Base-by-base conservation (phyloP, 1,140 invertebrate genomes). In the Thaumatotibia leucotreta region DNA sequence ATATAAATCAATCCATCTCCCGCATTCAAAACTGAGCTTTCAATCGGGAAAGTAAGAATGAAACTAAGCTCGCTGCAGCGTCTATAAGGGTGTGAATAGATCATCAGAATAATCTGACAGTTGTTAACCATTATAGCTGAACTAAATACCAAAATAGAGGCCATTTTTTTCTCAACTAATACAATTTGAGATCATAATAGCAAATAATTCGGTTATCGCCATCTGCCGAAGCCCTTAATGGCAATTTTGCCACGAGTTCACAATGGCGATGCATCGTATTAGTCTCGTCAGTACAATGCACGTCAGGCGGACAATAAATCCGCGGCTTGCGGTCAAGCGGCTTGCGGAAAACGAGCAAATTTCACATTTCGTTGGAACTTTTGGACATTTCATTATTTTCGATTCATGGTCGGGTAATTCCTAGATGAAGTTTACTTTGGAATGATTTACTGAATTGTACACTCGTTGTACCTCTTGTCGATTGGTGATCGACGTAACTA, bases 261-360 rank as follows among this genome's bases (percentile, higher is more conserved):
- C 70, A 82, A 82, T 75, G 66, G 77, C 65, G 45, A 78, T 82
- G 82, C 83, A 86, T 83, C 69, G 79, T 75, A 83, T 82, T 82
- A 85, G 66, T 74, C 68, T 80, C 79, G 74, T 79, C 82, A 82
- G 71, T 68, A 86, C 82, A 86, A 86, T 82, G 82, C 69, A 75
- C 82, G 84, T 82, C 83, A 87, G 79, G 83, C 67, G 66, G 76
- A 73, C 75, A 67, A 84, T 86, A 82, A 45, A 82, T 79, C 84
- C 77, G 79, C 72, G 74, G 71, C 76, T 76, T 81, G 76, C 76
- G 73, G 77, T 82, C 72, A 79, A 70, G 73, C 65, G 39, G 58
- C 4, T 61, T 24, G 17, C 32, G 61, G 27, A 23, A 31, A 58
- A 58, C 24, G 52, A 14, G 52, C 24, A 27, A 31, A 58, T 58